Evolutionary conservation across 2,113 vertebrate species (phyloP), one percentile per base, ranked within the genome.

Genomic region (Abramis brama): DNA sequence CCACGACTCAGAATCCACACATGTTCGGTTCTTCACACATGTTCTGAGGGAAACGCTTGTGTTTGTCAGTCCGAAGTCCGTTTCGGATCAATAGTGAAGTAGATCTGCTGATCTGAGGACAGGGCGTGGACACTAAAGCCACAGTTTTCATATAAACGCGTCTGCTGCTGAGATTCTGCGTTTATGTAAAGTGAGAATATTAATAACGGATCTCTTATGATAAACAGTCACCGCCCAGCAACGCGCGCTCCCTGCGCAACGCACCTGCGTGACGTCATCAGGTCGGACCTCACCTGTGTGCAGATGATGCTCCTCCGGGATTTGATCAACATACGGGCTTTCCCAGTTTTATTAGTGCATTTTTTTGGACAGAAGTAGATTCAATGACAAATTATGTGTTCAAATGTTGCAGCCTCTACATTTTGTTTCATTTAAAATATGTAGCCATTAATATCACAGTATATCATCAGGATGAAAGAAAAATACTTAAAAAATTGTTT

Each of bases 41-140:
- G 64, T 39, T 83, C 47, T 30, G 50, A 47, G 68, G 75, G 62
- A 83, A 71, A 82, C 17, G 60, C 82, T 39, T 87, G 75, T 94
- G 90, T 94, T 93, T 94, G 89, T 76, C 88, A 74, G 91, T 94
- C 91, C 92, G 93, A 94, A 94, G 92, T 91, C 91, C 64, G 19
- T 55, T 12, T 11, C 55, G 23, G 87, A 87, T 91, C 91, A 92
- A 91, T 91, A 89, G 13, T 33, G 9, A 17, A 33, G 64, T 19
- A 6, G 8, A 43, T 33, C 27, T 30, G 64, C 64, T 71, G 68
- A 10, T 87, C 74, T 87, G 71, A 36, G 75, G 25, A 77, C 75
- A 55, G 66, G 2, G 27, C n/a, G 5, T 6, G 25, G 10, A 7
- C 47, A 13, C 19, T 7, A 57, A 57, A 5, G 19, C 33, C 30